A percentile compares a stretch with the other conserved stretches of the same genome.
Evolutionary conservation across 2,113 vertebrate species (phyloP).

Genomic region (Osmerus eperlanus): DNA sequence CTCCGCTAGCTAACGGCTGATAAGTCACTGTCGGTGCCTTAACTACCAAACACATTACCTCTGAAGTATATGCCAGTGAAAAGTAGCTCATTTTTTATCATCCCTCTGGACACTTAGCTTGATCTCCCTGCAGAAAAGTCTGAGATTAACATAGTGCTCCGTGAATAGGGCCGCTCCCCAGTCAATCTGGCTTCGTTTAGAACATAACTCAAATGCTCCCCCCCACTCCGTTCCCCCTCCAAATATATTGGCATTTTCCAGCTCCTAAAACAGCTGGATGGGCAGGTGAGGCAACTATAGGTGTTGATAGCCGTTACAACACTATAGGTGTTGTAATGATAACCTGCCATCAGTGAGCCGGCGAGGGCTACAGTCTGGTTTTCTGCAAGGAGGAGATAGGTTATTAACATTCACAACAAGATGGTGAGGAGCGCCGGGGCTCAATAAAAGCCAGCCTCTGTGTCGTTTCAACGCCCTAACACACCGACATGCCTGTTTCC

Average conservation of each 20-base stretch:
- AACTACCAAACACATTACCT: slow-evolving; percentile 67
- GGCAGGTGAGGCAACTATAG: too few relatives aligned
- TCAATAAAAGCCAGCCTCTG: slow-evolving; percentile 11
- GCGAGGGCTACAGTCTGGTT: slow-evolving; percentile 36
- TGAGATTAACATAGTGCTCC: slow-evolving; percentile 39
- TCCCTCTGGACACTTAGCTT: slow-evolving; percentile 43
- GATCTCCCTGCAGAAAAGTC: slow-evolving; percentile 39
- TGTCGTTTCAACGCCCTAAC: not conserved
- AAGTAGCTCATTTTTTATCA: slow-evolving; percentile 51
- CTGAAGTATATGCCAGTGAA: slow-evolving; percentile 57
- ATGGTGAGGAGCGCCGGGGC: not conserved
- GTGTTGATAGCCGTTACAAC: too few relatives aligned
- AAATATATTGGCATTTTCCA: too few relatives aligned
- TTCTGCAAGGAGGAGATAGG: slow-evolving; percentile 11
- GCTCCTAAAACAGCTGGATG: too few relatives aligned
- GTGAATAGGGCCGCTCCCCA: slow-evolving; percentile 33
- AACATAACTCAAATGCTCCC: slow-evolving; percentile 25
- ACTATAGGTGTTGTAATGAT: too few relatives aligned
- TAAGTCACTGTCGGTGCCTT: slow-evolving; percentile 64
- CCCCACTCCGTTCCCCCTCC: too few relatives aligned
- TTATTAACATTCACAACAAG: not conserved
- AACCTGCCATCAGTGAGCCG: not conserved
- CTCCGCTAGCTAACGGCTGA: slow-evolving; percentile 16
- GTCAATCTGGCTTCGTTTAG: slow-evolving; percentile 46
- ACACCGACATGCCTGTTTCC: not conserved